phyloP scores from a whole-genome alignment of 2,113 vertebrate genomes.

The Vulpes lagopus region DNA sequence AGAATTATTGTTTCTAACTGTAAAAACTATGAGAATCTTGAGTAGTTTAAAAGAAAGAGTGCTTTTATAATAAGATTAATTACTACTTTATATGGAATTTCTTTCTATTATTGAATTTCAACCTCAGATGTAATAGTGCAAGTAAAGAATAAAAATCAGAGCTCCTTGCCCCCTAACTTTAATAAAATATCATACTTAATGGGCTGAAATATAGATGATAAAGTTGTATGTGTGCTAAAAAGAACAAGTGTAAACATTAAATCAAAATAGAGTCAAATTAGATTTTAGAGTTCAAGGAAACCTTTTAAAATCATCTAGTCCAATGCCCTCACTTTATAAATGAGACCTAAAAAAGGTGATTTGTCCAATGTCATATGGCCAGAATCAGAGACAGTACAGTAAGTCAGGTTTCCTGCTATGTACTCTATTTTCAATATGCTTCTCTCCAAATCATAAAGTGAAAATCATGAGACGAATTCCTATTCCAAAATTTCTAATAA shows the following conservation, averaged over 20 bases:
- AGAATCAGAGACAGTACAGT: background rate
- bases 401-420: background rate
- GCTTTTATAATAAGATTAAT: constrained; percentile 28
- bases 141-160: constrained; percentile 62
- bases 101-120: constrained; percentile 57
- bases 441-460: background rate
- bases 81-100: constrained; percentile 55
- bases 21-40: constrained; percentile 41
- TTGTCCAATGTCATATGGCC: background rate
- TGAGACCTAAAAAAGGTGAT: background rate
- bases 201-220: constrained; percentile 15
- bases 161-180: background rate
- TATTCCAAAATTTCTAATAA: constrained; percentile 58
- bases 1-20: constrained; percentile 44
- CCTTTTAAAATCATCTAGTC: constrained; percentile 33
- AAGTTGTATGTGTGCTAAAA: constrained; percentile 22
- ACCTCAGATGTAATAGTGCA: constrained; percentile 13
- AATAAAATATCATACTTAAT: constrained; percentile 51
- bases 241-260: constrained; percentile 45
- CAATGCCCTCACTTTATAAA: constrained; percentile 46
- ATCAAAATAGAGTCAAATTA: constrained; percentile 43
- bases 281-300: constrained; percentile 57
- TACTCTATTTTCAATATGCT: constrained; percentile 30
- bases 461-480: constrained; percentile 26
- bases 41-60: constrained; percentile 1